phyloP scores from a whole-genome alignment of 1,140 invertebrate species.

The Mycetomoellerius zeteki region DNA sequence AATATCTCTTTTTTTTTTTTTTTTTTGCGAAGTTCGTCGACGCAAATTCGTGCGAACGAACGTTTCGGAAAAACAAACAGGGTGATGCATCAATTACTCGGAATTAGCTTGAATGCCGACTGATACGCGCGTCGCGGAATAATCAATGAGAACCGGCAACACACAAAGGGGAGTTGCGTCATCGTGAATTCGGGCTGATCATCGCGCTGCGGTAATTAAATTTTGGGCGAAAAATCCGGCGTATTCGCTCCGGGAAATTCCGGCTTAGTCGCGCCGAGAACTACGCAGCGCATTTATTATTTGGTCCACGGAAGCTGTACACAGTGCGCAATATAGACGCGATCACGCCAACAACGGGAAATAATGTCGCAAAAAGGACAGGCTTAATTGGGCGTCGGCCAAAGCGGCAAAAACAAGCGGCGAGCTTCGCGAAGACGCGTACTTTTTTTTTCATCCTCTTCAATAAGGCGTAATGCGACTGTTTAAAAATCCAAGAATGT shows the following conservation, averaged over 20 bases:
- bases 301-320: slow-evolving; percentile 12
- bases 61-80: slow-evolving; percentile 27
- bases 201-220: background rate
- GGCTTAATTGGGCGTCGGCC: slow-evolving; percentile 67
- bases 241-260: background rate
- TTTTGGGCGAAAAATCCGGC: background rate
- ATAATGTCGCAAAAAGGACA: slow-evolving; percentile 62
- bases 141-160: background rate
- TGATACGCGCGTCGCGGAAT: slow-evolving; percentile 13
- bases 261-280: background rate
- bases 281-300: slow-evolving; percentile 1
- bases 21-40: background rate
- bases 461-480: no score
- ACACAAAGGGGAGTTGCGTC: background rate
- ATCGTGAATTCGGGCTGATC: background rate
- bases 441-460: background rate
- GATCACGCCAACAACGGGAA: background rate
- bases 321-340: background rate
- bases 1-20: background rate
- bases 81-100: slow-evolving; percentile 31
- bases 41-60: background rate
- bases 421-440: background rate
- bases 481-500: no score
- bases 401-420: slow-evolving; percentile 51
- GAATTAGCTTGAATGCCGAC: slow-evolving; percentile 13